Evolutionary conservation across 1,140 invertebrate species (phyloP), one percentile per base, ranked within the genome.

Genomic region (Triops cancriformis): DNA sequence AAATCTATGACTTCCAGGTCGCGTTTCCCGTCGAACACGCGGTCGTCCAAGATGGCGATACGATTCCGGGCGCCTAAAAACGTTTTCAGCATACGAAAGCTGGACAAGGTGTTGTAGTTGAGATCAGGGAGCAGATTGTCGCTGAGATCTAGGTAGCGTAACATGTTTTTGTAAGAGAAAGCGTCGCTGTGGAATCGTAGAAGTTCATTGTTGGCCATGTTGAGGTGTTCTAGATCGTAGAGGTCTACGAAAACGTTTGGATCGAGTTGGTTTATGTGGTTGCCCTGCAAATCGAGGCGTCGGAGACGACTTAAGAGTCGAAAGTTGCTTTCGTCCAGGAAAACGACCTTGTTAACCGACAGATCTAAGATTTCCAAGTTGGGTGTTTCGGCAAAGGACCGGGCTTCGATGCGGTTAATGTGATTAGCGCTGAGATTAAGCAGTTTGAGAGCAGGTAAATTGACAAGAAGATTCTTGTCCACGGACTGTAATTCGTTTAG

Each of bases 341-440:
- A 87, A 73, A 88, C 86, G 78, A 94, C 91, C 77, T 90, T 90
- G 82, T 96, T 96, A 51, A 87, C 86, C 0, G 92, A 91, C 37
- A 95, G 83, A 85, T 95, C 93, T 73, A 96, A 84, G 79, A 91
- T 87, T 84, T 95, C 92, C 73, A 95, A 83, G 28, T 89, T 91
- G 0, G 90, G 87, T 84, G 95, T 93, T 23, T 93, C 92, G 80
- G 90, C 85, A 0, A 95, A 82, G 0, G 90, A 87, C 3, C 92
- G 92, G 81, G 89, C 91, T 7, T 91, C 91, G 77, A 94, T 90
- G 75, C 91, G 89, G 81, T 89, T 87, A 3, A 96, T 82, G 37
- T 79, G 77, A 84, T 94, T 94, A 74, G 88, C 86, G 82, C 92
- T 93, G 80, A 91, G 86, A 81, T 95, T 93, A 26, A 95, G 85